Conservation (phyloP, 2,888 invertebrate species). For the Amiota mariae region DNA sequence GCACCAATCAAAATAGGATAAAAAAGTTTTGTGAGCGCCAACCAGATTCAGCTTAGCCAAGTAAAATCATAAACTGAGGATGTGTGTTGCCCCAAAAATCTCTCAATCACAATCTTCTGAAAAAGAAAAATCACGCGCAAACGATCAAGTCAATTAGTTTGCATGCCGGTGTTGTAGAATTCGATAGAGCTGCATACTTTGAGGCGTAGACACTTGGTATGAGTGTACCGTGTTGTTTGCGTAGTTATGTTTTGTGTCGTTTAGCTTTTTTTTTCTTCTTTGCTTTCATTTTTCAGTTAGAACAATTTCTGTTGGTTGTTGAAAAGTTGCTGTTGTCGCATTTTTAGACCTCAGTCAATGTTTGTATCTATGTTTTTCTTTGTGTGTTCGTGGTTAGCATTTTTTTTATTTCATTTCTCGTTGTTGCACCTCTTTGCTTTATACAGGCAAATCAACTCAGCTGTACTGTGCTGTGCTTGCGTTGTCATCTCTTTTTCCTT, state of each 20-base stretch:
- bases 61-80: background rate
- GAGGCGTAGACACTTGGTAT: conserved; percentile 37
- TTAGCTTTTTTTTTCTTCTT: background rate
- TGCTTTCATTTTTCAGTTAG: background rate
- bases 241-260: background rate
- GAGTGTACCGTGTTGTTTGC: background rate
- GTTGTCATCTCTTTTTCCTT: conserved; percentile 45
- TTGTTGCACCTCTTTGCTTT: conserved; percentile 26
- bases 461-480: background rate
- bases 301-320: conserved; percentile 15
- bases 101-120: background rate
- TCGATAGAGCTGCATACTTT: conserved; percentile 47
- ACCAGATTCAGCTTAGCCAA: background rate
- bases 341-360: background rate
- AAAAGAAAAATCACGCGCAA: conserved; percentile 50
- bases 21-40: background rate
- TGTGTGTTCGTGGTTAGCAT: background rate
- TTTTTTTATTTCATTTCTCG: background rate
- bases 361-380: background rate
- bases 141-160: conserved; percentile 67
- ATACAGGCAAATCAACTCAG: conserved; percentile 11
- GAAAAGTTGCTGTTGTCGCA: conserved; percentile 23
- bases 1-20: conserved; percentile 1
- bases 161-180: conserved; percentile 42
- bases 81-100: no score